Evolutionary conservation across 2,113 vertebrate genomes (phyloP), one percentile per base, ranked within the genome.

Genomic region (Albula goreensis): DNA sequence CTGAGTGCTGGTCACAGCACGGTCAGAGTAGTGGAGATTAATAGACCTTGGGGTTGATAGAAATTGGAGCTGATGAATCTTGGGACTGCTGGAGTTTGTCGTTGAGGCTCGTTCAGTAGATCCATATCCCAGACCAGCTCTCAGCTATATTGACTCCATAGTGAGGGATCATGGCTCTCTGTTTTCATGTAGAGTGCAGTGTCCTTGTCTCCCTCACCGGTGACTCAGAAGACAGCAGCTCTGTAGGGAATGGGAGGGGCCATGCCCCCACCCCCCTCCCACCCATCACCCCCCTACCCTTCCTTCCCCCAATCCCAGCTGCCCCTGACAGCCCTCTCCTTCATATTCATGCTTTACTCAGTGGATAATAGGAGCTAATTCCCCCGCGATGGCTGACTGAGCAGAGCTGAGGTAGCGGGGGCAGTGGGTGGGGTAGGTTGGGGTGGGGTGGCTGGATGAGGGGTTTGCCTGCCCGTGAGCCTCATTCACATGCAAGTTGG

Each of bases 331-430:
- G 84, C 81, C 81, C 60, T 3, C 82, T 19, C 50, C 48, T 87
- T 85, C 31, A 79, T 85, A 0, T 0, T 25, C 0, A 0, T 86
- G 85, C 15, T 80, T 90, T 88, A 74, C 85, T 4, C 0, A 80
- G 31, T 80, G 50, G 80, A 78, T 89, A 86, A 88, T 56, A 77
- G 86, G 86, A 22, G 0, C 50, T 87, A 84, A 91, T 91, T 87
- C 85, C 88, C 90, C 70, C 88, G 0, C 50, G 13, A 86, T 88
- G 85, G 86, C 53, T 74, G 91, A 91, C 88, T 87, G 85, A 86
- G 86, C n/a, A 66, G 80, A 5, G 19, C 25, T 80, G 77, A 51
- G 78, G 13, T 57, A 70, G 74, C 49, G 31, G 52, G 50, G 17
- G 15, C 66, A 15, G 63, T 82, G 52, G 86, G 86, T 52, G 87